Evolutionary conservation across 1,140 invertebrate genomes (phyloP), one percentile per base, ranked within the genome.

Genomic region (Dolichoris vasculosae): DNA sequence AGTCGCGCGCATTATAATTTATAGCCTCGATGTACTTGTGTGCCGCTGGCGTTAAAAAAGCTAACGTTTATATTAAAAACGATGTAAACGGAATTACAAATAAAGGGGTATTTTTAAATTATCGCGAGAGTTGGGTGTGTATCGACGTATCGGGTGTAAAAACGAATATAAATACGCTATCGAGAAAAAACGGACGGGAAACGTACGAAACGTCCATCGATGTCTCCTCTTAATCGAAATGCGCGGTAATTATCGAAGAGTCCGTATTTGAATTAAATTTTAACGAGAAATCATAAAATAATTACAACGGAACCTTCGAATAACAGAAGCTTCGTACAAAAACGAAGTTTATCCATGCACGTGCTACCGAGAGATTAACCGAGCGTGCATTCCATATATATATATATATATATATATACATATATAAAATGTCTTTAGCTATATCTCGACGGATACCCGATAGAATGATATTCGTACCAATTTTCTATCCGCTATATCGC

Each of bases 381-480:
- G 30, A 43, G 15, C 35, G 51, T 38, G 8, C 38, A n/a, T 30
- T 79, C 38, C 0, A 40, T 81, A 48, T n/a, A n/a, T n/a, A n/a
- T n/a, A n/a, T n/a, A n/a, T n/a, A n/a, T n/a, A n/a, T n/a, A n/a
- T n/a, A n/a, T n/a, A n/a, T n/a, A n/a, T n/a, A n/a, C n/a, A n/a
- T n/a, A n/a, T 48, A 48, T 76, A 63, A 80, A 64, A n/a, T 46
- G 55, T 63, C 20, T 55, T 77, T 67, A 71, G 26, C 46, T 71
- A 79, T 79, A 79, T 79, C 64, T 71, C 76, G 83, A 71, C 43
- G 30, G 83, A 79, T 79, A 73, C 67, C 46, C 30, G 76, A 84
- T 79, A 59, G 64, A 84, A 79, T 51, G 83, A 79, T 77, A 84
- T 32, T 79, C 76, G 76, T 84, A 79, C 76, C 83, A 84, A 84